Evolutionary conservation across 1,140 invertebrate genomes (phyloP).

Genomic region (Solen grandis): DNA sequence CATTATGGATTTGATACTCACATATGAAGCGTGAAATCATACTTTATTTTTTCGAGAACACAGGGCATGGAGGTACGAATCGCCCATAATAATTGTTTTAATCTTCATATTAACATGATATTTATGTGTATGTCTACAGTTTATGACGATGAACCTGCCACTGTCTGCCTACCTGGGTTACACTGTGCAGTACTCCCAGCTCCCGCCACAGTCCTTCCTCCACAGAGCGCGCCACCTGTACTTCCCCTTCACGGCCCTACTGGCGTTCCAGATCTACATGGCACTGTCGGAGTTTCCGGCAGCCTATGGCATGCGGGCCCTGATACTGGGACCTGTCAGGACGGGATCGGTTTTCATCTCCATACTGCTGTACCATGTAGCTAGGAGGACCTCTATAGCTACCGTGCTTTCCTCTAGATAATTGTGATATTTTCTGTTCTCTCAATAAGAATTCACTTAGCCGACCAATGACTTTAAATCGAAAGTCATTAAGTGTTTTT

Average conservation of each 20-base stretch:
- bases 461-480: no score
- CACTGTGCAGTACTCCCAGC: constrained; percentile 80
- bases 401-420: neutral
- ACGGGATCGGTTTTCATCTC: constrained; percentile 90
- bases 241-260: constrained; percentile 82
- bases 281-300: constrained; percentile 88
- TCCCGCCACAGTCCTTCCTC: constrained; percentile 28
- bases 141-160: constrained; percentile 87
- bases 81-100: no score
- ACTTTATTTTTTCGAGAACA: no score
- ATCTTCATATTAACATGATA: no score
- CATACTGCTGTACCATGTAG: constrained; percentile 67
- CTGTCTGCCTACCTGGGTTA: constrained; percentile 86
- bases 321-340: constrained; percentile 89
- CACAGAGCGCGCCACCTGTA: constrained; percentile 55
- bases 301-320: constrained; percentile 90
- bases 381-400: constrained; percentile 20
- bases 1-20: no score
- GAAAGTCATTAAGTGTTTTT: no score
- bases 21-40: no score
- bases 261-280: constrained; percentile 87
- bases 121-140: no score
- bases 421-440: no score
- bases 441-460: no score
- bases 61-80: no score